Conservation (phyloP, 2,888 invertebrate species). For the Mycalesis mineus region DNA sequence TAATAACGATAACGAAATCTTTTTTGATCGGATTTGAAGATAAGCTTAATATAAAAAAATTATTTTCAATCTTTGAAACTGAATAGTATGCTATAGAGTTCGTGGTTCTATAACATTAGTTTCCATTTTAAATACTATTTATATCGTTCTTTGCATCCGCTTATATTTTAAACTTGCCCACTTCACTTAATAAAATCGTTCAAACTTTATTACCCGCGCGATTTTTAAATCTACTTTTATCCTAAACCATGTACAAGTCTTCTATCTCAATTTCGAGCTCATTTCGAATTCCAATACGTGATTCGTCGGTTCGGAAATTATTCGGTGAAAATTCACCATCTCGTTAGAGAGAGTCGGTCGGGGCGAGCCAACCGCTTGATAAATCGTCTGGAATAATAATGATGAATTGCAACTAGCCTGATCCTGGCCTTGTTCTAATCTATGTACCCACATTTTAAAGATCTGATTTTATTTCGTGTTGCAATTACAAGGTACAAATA, state of each 20-base stretch:
- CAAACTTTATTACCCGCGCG: conserved; percentile 19
- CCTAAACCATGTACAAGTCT: conserved; percentile 61
- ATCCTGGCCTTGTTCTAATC: conserved; percentile 66
- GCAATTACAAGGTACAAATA: not conserved
- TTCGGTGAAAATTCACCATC: conserved; percentile 78
- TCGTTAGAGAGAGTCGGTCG: conserved; percentile 75
- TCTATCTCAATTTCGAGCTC: conserved; percentile 76
- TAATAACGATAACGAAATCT: no score
- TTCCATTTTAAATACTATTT: not conserved
- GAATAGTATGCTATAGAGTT: no score
- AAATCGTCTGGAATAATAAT: conserved; percentile 79
- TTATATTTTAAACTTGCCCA: conserved; percentile 5
- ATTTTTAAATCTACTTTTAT: conserved; percentile 35
- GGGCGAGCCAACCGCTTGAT: conserved; percentile 77
- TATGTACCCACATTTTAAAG: conserved; percentile 37
- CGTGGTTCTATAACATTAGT: not conserved
- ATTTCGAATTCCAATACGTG: conserved; percentile 77
- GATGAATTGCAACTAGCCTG: conserved; percentile 76
- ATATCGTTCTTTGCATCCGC: not conserved
- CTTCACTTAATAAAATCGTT: conserved; percentile 11
- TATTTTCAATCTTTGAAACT: not conserved
- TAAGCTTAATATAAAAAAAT: no score
- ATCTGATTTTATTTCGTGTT: conserved; percentile 26
- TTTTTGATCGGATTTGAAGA: no score
- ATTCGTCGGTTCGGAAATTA: conserved; percentile 78